Base-by-base conservation (phyloP, 2,797 vertebrate genomes). In the Loris lydekkerianus region DNA sequence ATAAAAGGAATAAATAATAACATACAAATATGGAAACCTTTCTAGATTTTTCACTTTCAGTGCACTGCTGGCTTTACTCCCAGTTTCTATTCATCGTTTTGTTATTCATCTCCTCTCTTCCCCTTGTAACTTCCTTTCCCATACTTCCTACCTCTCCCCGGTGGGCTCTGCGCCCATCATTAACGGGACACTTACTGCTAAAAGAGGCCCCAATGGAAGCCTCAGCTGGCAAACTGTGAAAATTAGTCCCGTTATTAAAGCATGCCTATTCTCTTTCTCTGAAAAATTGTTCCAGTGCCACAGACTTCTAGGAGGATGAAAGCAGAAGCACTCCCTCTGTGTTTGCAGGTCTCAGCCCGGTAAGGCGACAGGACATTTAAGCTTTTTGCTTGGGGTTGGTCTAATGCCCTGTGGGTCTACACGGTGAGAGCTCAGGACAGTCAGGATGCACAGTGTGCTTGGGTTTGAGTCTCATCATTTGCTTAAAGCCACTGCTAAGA, bases 401-500 rank as follows among this genome's bases (percentile, higher is more conserved):
- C 25, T 46, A 56, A 10, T 27, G 60, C 46, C 70, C 70, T 53
- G 4, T 0, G 10, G 46, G 25, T n/a, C 70, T 23, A 10, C 25
- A 37, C 0, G 10, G 25, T 81, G n/a, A 88, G 29, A 58, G 34
- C 63, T 58, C 27, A 61, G 21, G 56, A 61, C 61, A 21, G 1
- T 7, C 60, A n/a, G 78, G 56, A 82, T 11, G 73, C 11, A 14
- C 3, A 34, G 53, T 60, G 34, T 69, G 17, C 21, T 70, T 23
- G 14, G n/a, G 56, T 34, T 31, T 84, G 56, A 34, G 5, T 61
- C 2, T 31, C 43, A 40, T 37, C n/a, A 77, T 72, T 76, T 84
- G 27, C 46, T 86, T 78, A 86, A 91, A 78, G 70, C 21, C 11
- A 34, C n/a, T 75, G 78, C 80, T 65, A 53, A 89, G 86, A 91